Base-by-base conservation (phyloP, 2,888 invertebrate species). In the Agrochola macilenta region DNA sequence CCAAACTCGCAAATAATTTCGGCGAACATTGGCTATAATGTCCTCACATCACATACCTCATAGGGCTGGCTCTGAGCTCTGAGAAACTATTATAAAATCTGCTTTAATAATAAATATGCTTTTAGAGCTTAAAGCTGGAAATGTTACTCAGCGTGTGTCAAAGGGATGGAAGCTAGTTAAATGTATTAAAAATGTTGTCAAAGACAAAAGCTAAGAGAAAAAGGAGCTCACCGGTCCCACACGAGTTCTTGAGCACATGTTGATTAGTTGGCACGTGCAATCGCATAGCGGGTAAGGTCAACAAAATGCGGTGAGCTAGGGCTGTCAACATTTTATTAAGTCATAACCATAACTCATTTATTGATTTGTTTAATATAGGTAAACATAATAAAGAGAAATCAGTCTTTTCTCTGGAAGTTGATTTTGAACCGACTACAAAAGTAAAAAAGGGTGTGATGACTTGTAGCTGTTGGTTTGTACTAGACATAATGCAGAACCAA, bases 211-310 rank as follows among this genome's bases (percentile, higher is more conserved):
- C 72, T 72, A 66, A 76, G 74, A 76, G 74, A 75, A 83, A 80
- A 87, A 85, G 76, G 71, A 79, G 74, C 49, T 69, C 78, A 71
- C 78, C 72, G 81, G 79, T 82, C 78, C 75, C 75, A 76, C 84
- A 85, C 88, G 84, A 87, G 82, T 84, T 87, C 83, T 88, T 86
- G 81, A 88, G 84, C 89, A 86, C 88, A 88, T 88, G 86, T 89
- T 89, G 89, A 89, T 89, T 88, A 88, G 83, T 85, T 89, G 88
- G 89, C 89, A 87, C 88, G 89, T 89, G 89, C 89, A 81, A 81
- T 89, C 84, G 81, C 82, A 85, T 87, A 87, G 87, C 87, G 78
- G 76, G 87, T 89, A 91, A 85, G 89, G 90, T 90, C 91, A 91
- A 87, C 87, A 88, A 79, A 87, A 82, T 82, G 78, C 63, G 74